Evolutionary conservation across 1,140 invertebrate species (phyloP).

Genomic region (Scaptodrosophila lebanonensis): DNA sequence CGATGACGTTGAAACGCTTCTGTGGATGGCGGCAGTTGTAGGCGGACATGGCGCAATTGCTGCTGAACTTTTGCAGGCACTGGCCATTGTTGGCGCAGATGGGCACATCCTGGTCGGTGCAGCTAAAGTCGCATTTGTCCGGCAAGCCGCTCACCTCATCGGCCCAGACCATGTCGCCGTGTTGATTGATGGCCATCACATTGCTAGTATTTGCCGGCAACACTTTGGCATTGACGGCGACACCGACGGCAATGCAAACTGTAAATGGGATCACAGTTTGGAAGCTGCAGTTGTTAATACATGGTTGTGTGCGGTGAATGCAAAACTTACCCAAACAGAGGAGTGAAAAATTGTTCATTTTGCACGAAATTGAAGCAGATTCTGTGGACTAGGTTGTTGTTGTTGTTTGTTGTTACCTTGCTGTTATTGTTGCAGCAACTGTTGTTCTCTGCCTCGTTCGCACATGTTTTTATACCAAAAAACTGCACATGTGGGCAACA

Average conservation of each 20-base stretch:
- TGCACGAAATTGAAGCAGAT: not conserved
- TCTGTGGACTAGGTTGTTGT: conserved; percentile 16
- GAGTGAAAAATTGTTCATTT: conserved; percentile 29
- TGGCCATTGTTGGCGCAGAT: conserved; percentile 60
- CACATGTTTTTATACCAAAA: conserved; percentile 43
- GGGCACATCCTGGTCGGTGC: conserved; percentile 34
- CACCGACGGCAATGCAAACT: conserved; percentile 17
- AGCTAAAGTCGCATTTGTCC: conserved; percentile 46
- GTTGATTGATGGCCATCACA: conserved; percentile 44
- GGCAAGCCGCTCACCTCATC: conserved; percentile 17
- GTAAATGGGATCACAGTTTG: not conserved
- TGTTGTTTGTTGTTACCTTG: conserved; percentile 38
- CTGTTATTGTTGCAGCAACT: conserved; percentile 48
- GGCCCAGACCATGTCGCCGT: conserved; percentile 38
- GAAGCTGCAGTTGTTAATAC: not conserved
- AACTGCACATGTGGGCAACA: not conserved
- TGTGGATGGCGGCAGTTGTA: conserved; percentile 67
- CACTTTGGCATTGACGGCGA: conserved; percentile 33
- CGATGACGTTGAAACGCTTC: conserved; percentile 47
- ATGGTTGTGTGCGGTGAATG: not conserved
- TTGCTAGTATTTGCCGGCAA: conserved; percentile 19
- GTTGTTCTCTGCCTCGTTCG: conserved; percentile 11
- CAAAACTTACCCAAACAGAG: conserved; percentile 36
- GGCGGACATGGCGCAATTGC: conserved; percentile 48
- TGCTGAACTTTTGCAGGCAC: conserved; percentile 54